Conservation (phyloP, 37 sponge, comb jelly and placozoan genomes). For the Tethya wilhelma region DNA sequence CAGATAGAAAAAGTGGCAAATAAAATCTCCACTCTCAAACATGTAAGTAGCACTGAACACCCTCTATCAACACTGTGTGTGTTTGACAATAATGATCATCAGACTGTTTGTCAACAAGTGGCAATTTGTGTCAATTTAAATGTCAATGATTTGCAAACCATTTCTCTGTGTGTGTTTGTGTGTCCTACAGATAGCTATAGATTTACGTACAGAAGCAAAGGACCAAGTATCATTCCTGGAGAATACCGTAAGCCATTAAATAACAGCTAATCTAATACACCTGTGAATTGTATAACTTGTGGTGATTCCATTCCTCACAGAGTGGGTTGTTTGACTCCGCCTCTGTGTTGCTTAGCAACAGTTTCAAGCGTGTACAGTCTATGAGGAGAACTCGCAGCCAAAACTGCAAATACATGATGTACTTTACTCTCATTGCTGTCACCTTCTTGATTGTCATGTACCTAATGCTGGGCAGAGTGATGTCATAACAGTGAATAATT, state of each 20-base stretch:
- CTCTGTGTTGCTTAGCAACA: slow-evolving; percentile 35
- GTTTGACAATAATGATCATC: not conserved
- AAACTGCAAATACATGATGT: slow-evolving; percentile 74
- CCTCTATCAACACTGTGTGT: not conserved
- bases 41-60: slow-evolving; percentile 47
- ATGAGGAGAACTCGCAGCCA: slow-evolving; percentile 46
- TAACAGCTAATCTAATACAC: not conserved
- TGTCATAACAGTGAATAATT: slow-evolving; percentile 31
- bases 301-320: slow-evolving; percentile 5
- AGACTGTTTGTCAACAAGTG: slow-evolving; percentile 1
- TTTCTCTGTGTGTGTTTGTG: not conserved
- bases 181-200: slow-evolving; percentile 56
- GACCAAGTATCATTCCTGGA: slow-evolving; percentile 50
- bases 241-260: slow-evolving; percentile 45
- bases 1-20: slow-evolving; percentile 34
- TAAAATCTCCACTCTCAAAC: slow-evolving; percentile 65
- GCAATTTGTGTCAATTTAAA: not conserved
- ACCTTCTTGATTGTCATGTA: slow-evolving; percentile 63
- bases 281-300: not conserved
- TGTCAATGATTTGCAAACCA: not conserved
- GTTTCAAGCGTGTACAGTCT: slow-evolving; percentile 56
- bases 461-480: slow-evolving; percentile 47
- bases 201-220: slow-evolving; percentile 57
- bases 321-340: slow-evolving; percentile 68
- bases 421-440: slow-evolving; percentile 54